Base-by-base conservation (phyloP, 1,140 invertebrate genomes). In the Pseudoatta argentina region DNA sequence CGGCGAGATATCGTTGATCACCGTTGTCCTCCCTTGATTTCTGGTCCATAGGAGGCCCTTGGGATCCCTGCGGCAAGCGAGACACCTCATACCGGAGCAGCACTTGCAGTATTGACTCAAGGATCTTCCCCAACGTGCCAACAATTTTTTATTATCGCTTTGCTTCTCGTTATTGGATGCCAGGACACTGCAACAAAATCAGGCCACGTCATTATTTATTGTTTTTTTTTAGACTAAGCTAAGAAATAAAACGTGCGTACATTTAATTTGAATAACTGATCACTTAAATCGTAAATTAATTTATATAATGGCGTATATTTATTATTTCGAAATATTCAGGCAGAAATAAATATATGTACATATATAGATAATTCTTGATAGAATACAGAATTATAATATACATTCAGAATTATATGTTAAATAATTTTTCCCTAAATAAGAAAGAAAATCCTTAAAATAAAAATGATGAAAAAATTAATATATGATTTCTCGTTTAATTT, bases 1-100 rank as follows among this genome's bases (percentile, higher is more conserved):
- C 51, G 82, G 81, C 24, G 83, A 86, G 83, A 57, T 81, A 69
- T 71, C 55, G 85, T 57, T 90, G 73, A 77, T 67, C 55, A 89
- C 76, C 16, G 86, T 34, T 0, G 24, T 57, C 34, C 75, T 87
- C 0, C 83, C 55, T 21, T 92, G 87, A 18, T 91, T 93, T 57
- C 92, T 92, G 5, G 94, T 88, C 94, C 94, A 94, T 1, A 91
- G 63, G 6, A 92, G 78, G 7, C 89, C 91, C 85, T 95, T 95
- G 27, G 92, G 91, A 30, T 93, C 92, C 53, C 93, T 92, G 12
- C 93, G 93, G 61, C 93, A 94, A 0, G 94, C 94, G 0, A 94
- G 66, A 18, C 94, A 95, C 82, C 92, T 92, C 94, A 95, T 95
- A 57, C 90, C 87, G 0, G 93, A 83, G 34, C 93, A 94, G 69